Conservation (phyloP, 2,797 vertebrate species). For the Cynodonichthys magdalenae region DNA sequence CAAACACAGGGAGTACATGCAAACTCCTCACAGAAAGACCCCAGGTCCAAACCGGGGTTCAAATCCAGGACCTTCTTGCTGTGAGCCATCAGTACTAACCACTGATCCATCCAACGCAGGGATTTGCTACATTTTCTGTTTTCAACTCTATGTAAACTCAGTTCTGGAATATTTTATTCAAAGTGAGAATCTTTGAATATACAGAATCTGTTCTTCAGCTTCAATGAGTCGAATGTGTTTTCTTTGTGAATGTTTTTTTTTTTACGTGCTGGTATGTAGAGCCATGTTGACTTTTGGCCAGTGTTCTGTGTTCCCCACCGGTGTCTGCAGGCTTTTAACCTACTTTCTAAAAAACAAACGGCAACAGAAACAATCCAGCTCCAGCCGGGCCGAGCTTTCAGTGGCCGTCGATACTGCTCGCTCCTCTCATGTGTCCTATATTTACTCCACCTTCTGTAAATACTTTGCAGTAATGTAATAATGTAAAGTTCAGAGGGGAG, state of each 20-base stretch:
- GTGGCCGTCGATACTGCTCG: neutral
- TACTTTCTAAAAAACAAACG: constrained; percentile 47
- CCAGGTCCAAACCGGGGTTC: too few species aligned
- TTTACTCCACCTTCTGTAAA: constrained; percentile 14
- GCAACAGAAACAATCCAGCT: constrained; percentile 43
- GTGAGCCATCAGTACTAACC: too few species aligned
- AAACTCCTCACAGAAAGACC: too few species aligned
- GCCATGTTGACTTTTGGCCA: constrained; percentile 7
- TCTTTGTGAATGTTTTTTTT: neutral
- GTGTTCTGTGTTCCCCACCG: constrained; percentile 1
- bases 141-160: too few species aligned
- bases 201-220: too few species aligned
- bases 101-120: too few species aligned
- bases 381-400: constrained; percentile 30
- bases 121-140: too few species aligned
- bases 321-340: constrained; percentile 36
- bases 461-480: constrained; percentile 23
- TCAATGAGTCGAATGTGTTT: neutral
- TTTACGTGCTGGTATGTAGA: neutral
- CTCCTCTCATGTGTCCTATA: constrained; percentile 1
- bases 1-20: too few species aligned
- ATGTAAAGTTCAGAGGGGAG: constrained; percentile 18
- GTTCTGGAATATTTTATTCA: too few species aligned
- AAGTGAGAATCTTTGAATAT: neutral
- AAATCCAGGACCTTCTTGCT: too few species aligned